Percentiles rank a stretch among this genome's conserved stretches.
Evolutionary conservation across 2,113 vertebrate species (phyloP).

Genomic region (Prunella himalayana): DNA sequence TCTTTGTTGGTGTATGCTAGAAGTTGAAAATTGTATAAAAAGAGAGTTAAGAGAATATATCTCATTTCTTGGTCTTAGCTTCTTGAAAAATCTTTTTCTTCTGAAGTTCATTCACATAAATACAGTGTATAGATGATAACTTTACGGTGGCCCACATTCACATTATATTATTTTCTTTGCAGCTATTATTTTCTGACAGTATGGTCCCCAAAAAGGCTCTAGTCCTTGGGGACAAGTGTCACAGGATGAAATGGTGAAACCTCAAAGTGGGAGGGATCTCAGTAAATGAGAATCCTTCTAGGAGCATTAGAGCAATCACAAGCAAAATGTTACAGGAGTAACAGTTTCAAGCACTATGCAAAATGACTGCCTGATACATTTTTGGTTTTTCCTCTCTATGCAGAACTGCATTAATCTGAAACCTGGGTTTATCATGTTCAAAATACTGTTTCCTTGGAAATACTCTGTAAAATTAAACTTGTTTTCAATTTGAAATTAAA

Average conservation of each 20-base stretch:
- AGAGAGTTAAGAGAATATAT: background rate
- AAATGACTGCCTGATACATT: background rate
- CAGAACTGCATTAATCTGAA: background rate
- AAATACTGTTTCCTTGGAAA: slow-evolving; percentile 55
- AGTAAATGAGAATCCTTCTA: background rate
- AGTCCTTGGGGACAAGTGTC: background rate
- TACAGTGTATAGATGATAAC: background rate
- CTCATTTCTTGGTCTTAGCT: background rate
- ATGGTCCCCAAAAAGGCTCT: background rate
- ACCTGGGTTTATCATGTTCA: background rate
- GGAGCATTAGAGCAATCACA: background rate
- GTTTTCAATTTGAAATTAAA: slow-evolving; percentile 27
- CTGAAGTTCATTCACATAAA: background rate
- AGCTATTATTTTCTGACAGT: background rate
- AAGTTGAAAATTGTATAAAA: background rate
- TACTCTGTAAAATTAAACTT: slow-evolving; percentile 31
- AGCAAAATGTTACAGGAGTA: background rate
- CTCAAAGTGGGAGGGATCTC: background rate
- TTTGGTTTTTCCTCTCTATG: background rate
- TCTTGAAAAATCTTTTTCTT: background rate
- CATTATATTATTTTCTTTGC: background rate
- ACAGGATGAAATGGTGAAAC: background rate
- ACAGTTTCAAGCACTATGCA: background rate
- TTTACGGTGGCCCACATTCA: background rate
- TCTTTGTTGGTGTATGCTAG: background rate